Base-by-base conservation (phyloP, 2,888 invertebrate genomes). In the Morpho helenor region DNA sequence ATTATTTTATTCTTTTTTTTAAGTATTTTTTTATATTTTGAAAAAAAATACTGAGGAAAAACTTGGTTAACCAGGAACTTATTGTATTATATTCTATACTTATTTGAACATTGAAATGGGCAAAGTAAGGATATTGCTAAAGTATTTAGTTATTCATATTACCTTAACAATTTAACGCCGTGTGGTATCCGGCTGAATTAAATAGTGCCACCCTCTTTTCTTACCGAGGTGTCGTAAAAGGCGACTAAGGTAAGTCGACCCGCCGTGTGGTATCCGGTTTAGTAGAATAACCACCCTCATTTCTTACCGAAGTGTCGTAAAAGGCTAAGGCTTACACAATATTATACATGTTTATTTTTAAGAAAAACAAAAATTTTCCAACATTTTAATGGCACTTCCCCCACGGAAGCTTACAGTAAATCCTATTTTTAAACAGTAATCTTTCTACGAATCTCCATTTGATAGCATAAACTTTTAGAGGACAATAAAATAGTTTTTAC, bases 401-500 rank as follows among this genome's bases (percentile, higher is more conserved):
- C 41, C 50, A 23, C 45, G 22, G 42, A 40, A 49, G n/a, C 7
- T 44, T 16, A 9, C 9, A 41, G 42, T 3, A 48, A 41, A 42
- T 16, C 8, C 62, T 64, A 64, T 62, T 62, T 62, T 60, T 59
- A 64, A 57, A 53, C 51, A 22, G 22, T 51, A 60, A 76, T 78
- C 69, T 64, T 68, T 70, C 72, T 67, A 61, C 59, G 67, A 75
- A 72, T 66, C 69, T 44, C 57, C 55, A 49, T 49, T 49, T 49
- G 59, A 62, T 62, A 62, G 59, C 57, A 51, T 62, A 55, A 62
- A 83, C 80, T 81, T 84, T 84, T 83, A 82, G 79, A 79, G 77
- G 77, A 84, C 84, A 85, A 84, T 86, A 85, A 86, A 77, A 66
- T 45, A 57, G 48, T 54, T 73, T 80, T 78, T 76, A 80, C 49